Base-by-base conservation (phyloP, 1,140 invertebrate genomes). In the Orussus abietinus region DNA sequence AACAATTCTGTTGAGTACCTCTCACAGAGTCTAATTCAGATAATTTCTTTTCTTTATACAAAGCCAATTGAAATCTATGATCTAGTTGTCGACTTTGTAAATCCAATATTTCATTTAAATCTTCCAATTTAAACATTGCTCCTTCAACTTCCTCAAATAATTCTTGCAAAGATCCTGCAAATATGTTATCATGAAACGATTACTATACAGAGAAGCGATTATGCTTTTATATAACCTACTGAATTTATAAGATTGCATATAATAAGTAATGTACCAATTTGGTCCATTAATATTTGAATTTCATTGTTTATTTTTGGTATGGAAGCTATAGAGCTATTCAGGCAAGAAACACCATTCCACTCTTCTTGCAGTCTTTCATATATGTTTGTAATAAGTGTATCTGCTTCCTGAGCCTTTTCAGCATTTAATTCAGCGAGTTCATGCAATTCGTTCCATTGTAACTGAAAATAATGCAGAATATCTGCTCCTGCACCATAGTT, bases 371-470 rank as follows among this genome's bases (percentile, higher is more conserved):
- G 69, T 55, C 74, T 76, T 34, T 70, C 61, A 54, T 80, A 75
- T 29, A 84, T 64, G 11, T 58, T 64, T 3, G 63, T 57, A 47
- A 84, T 79, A 10, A 77, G 43, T n/a, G 63, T 55, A 63, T 83
- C 81, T 2, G 78, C 74, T 61, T 74, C 62, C 56, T 78, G 73
- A 12, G 79, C 79, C 51, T 74, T 74, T 42, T 67, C 65, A 2
- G 80, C 78, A 69, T 83, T 84, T 40, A 79, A 72, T 57, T 84
- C 80, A 25, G 79, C 77, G 10, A 79, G 58, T 37, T 76, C 63
- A 47, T 85, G 82, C 11, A 85, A 46, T 44, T 81, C 77, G 47
- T 75, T 75, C 84, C 84, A 86, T 34, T 79, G 69, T 20, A 75
- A 62, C 56, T 85, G 81, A 62, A 80, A 85, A 48, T 79, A 77